Percentiles rank a stretch among this genome's conserved stretches.
Conservation (phyloP, 2,113 vertebrate genomes). For the Hystrix cristata region DNA sequence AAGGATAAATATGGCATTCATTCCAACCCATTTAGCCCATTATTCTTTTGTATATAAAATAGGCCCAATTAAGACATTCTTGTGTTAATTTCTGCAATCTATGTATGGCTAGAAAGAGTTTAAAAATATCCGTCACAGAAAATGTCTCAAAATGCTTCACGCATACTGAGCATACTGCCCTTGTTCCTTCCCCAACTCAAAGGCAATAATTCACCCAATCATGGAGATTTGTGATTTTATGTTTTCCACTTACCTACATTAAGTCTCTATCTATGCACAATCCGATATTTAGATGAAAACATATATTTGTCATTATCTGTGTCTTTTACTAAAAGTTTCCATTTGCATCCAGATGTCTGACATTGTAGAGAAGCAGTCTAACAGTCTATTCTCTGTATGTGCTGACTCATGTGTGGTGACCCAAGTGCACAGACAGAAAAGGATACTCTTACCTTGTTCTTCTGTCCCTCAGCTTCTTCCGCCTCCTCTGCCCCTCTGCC, state of each 20-base stretch:
- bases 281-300: slow-evolving; percentile 72
- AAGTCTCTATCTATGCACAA: slow-evolving; percentile 59
- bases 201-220: slow-evolving; percentile 72
- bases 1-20: slow-evolving; percentile 90
- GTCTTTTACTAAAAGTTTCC: slow-evolving; percentile 50
- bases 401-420: background rate
- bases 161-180: slow-evolving; percentile 82
- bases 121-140: slow-evolving; percentile 89
- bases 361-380: slow-evolving; percentile 7
- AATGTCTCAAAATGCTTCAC: slow-evolving; percentile 85
- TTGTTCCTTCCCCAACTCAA: background rate
- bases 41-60: slow-evolving; percentile 90
- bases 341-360: slow-evolving; percentile 71
- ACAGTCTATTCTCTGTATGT: slow-evolving; percentile 10
- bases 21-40: slow-evolving; percentile 90
- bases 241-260: slow-evolving; percentile 72
- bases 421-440: background rate
- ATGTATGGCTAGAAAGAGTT: slow-evolving; percentile 87
- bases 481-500: background rate
- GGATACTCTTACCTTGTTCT: background rate
- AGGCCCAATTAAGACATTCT: slow-evolving; percentile 89
- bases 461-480: background rate
- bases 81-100: slow-evolving; percentile 89
- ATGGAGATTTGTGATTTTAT: slow-evolving; percentile 62
- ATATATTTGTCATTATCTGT: slow-evolving; percentile 69